A percentile compares a stretch with the other conserved stretches of the same genome.
Conservation (phyloP, 2,888 invertebrate species). For the Meghimatium bilineatum region DNA sequence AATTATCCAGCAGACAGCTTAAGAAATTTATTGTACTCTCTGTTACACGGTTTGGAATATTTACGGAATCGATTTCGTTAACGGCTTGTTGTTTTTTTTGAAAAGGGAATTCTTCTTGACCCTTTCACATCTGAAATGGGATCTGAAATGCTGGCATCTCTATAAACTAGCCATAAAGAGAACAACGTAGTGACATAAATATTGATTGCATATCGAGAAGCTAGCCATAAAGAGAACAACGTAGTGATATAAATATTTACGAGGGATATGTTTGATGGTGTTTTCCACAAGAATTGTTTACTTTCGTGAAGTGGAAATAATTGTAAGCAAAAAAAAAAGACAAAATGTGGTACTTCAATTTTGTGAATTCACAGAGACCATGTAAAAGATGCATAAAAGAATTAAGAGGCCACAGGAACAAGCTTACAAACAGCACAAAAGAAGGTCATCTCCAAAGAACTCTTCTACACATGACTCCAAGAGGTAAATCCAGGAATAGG, state of each 20-base stretch:
- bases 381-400: too few relatives aligned
- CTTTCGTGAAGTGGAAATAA: neutral
- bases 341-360: too few relatives aligned
- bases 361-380: too few relatives aligned
- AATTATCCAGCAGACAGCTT: constrained; percentile 5
- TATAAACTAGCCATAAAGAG: neutral
- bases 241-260: neutral
- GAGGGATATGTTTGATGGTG: neutral
- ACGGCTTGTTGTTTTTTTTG: neutral
- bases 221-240: neutral
- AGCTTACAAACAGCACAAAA: too few relatives aligned
- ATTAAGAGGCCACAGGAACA: too few relatives aligned
- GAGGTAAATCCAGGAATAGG: too few relatives aligned
- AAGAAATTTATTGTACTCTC: constrained; percentile 6
- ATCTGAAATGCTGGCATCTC: neutral
- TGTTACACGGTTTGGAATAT: neutral
- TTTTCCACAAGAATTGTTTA: neutral
- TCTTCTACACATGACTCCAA: too few relatives aligned
- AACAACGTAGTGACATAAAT: neutral
- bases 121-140: neutral
- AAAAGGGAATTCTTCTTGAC: neutral
- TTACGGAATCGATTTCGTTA: neutral
- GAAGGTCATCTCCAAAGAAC: too few relatives aligned
- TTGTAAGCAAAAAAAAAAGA: too few relatives aligned
- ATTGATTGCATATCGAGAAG: neutral